Conservation (phyloP, 2,113 vertebrate genomes). For the Oreocharis arfaki region DNA sequence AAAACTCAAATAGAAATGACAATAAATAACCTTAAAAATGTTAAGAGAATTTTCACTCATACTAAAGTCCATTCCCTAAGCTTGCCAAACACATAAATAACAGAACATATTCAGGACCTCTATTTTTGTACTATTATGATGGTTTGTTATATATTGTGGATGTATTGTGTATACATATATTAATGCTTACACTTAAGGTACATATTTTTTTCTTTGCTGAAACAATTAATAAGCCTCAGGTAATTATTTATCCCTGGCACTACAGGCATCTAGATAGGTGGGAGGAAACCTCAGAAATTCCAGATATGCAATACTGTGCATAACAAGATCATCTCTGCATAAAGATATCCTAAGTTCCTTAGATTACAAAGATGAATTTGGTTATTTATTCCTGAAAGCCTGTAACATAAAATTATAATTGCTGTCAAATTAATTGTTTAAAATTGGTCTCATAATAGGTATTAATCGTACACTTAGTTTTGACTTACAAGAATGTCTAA, state of each 20-base stretch:
- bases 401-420: constrained; percentile 37
- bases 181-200: constrained; percentile 69
- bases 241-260: constrained; percentile 57
- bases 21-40: constrained; percentile 70
- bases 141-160: constrained; percentile 60
- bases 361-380: constrained; percentile 51
- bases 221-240: constrained; percentile 72
- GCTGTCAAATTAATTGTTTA: constrained; percentile 63
- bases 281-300: constrained; percentile 63
- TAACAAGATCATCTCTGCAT: constrained; percentile 62
- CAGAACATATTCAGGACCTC: constrained; percentile 61
- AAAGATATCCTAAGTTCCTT: constrained; percentile 65
- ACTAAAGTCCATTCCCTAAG: constrained; percentile 64
- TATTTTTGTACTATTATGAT: constrained; percentile 62
- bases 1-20: constrained; percentile 73
- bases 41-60: constrained; percentile 64
- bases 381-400: constrained; percentile 54
- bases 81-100: constrained; percentile 62
- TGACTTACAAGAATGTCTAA: constrained; percentile 45
- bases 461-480: constrained; percentile 51
- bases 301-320: constrained; percentile 54
- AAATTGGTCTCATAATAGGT: constrained; percentile 51
- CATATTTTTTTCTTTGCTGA: constrained; percentile 73
- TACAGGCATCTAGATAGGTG: constrained; percentile 60
- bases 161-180: constrained; percentile 68